These are phyloP conservation scores for Nesogale talazaci DNA, from an alignment of 2,113 vertebrate genomes.

Conservation along the genomic window DNA sequence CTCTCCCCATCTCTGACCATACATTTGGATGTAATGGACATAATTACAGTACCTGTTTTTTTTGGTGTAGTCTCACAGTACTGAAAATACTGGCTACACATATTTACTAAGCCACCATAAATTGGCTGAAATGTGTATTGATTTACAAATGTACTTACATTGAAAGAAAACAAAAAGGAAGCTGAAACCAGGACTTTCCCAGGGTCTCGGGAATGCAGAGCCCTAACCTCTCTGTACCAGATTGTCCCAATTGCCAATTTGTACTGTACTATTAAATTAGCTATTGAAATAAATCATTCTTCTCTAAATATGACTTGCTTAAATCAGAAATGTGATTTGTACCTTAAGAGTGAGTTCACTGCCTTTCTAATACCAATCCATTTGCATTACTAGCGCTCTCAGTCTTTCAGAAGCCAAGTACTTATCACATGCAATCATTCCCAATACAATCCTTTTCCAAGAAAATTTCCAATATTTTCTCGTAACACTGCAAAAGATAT, in stretches of 20 bases:
- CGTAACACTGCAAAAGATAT: constrained; percentile 67
- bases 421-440: neutral
- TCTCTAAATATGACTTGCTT: constrained; percentile 28
- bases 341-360: constrained; percentile 9
- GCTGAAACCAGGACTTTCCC: constrained; percentile 5
- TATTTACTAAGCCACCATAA: neutral
- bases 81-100: neutral
- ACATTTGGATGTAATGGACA: neutral
- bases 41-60: neutral
- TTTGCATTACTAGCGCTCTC: constrained; percentile 58
- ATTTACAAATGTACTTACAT: constrained; percentile 8
- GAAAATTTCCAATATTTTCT: constrained; percentile 71
- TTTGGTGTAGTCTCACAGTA: neutral
- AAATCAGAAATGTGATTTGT: constrained; percentile 38
- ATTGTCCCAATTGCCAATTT: neutral
- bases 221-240: neutral
- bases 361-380: constrained; percentile 47
- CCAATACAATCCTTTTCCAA: constrained; percentile 50
- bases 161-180: neutral
- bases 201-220: neutral
- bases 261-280: constrained; percentile 6
- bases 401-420: constrained; percentile 20
- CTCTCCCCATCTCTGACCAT: neutral
- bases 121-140: neutral
- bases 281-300: constrained; percentile 14